These are phyloP conservation scores for Ophioninae sp. DNA, from an alignment of 2,888 invertebrate species.

Conservation along the genomic window DNA sequence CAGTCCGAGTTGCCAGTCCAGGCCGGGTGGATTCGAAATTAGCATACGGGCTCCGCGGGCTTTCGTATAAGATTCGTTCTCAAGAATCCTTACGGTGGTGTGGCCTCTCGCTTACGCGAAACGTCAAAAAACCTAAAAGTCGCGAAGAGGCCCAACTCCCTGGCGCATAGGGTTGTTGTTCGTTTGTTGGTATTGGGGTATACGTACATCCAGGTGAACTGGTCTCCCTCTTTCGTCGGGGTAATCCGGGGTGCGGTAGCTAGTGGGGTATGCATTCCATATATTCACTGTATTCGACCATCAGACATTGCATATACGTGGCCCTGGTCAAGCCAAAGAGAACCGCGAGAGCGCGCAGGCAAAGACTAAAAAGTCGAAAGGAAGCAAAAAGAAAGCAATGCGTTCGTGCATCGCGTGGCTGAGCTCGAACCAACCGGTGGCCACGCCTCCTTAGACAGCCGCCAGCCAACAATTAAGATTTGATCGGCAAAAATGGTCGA, in stretches of 20 bases:
- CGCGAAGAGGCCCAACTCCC: conserved; percentile 19
- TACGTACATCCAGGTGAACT: neutral
- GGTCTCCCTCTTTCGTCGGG: conserved; percentile 6
- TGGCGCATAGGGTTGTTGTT: neutral
- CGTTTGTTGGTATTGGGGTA: neutral
- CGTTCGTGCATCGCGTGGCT: conserved; percentile 80
- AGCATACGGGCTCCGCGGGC: conserved; percentile 69
- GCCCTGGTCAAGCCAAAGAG: conserved; percentile 47
- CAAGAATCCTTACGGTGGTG: conserved; percentile 41
- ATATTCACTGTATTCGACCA: conserved; percentile 30
- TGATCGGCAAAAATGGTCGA: conserved; percentile 82
- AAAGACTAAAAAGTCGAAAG: conserved; percentile 39
- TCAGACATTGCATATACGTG: conserved; percentile 39
- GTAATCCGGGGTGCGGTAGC: neutral
- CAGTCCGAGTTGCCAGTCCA: conserved; percentile 20
- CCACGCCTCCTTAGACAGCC: conserved; percentile 81
- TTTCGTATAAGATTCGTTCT: neutral
- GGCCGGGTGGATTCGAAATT: conserved; percentile 66
- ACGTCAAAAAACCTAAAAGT: conserved; percentile 56
- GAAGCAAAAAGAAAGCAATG: conserved; percentile 72
- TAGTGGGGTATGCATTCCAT: neutral
- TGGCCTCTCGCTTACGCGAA: conserved; percentile 28
- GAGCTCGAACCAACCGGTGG: conserved; percentile 78
- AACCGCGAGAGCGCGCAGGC: conserved; percentile 45
- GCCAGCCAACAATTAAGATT: conserved; percentile 82